Conservation (phyloP, 2,797 vertebrate genomes). For the Ambastaia sidthimunki region DNA sequence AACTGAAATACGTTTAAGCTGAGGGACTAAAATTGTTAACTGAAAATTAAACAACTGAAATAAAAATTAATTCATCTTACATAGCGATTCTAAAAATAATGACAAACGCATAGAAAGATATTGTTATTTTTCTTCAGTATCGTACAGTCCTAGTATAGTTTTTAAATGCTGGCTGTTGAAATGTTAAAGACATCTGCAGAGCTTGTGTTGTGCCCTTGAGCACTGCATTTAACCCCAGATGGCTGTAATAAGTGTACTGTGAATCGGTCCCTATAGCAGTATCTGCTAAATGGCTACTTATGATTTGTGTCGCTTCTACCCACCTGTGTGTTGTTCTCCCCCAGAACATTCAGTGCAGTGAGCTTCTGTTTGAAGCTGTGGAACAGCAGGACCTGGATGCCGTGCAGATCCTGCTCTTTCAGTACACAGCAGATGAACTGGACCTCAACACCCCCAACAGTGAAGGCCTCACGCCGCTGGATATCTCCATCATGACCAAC, state of each 20-base stretch:
- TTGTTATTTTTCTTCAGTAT: too few relatives aligned
- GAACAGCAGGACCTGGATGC: conserved; percentile 95
- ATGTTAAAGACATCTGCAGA: background rate
- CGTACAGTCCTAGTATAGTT: too few relatives aligned
- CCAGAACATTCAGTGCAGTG: conserved; percentile 90
- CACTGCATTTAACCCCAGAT: background rate
- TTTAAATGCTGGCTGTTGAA: background rate
- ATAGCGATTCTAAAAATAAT: too few relatives aligned
- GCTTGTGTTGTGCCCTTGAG: background rate
- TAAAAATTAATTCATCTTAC: too few relatives aligned
- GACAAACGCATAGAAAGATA: too few relatives aligned
- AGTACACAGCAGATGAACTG: conserved; percentile 89
- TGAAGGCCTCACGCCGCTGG: conserved; percentile 90
- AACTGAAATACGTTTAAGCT: too few relatives aligned
- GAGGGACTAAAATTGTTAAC: too few relatives aligned
- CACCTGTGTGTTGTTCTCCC: background rate
- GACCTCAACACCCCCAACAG: conserved; percentile 94
- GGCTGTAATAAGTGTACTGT: background rate
- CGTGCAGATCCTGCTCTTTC: conserved; percentile 90
- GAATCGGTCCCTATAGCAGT: background rate
- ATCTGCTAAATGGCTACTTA: conserved; percentile 3
- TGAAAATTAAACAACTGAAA: too few relatives aligned
- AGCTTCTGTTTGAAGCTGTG: conserved; percentile 92
- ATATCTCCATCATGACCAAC: conserved; percentile 95
- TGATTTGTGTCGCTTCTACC: background rate